Evolutionary conservation across 2,797 vertebrate genomes (phyloP), one percentile per base, ranked within the genome.

Genomic region (Streptopelia turtur): DNA sequence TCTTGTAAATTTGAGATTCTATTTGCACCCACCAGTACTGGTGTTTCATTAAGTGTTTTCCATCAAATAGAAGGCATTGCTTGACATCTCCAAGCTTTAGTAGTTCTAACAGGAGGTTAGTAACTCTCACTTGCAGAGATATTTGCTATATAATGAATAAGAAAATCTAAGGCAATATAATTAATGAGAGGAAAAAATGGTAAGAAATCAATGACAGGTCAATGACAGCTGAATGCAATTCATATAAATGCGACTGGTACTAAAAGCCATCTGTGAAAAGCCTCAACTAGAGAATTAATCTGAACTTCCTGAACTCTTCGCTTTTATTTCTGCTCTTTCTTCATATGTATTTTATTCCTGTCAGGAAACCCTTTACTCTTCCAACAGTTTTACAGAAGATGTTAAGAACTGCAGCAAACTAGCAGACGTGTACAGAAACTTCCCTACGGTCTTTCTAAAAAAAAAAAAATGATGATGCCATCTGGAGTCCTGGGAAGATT

Each of bases 281-380:
- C 60, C 50, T 92, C 68, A 83, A 45, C 80, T 52, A 83, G 47
- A 87, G 90, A 94, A 92, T 81, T 79, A 79, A 83, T 89, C 76
- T 96, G 96, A 97, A 96, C 92, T 95, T 97, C 81, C 47, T 92
- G 83, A 96, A 93, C 94, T 90, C 68, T 64, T 92, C 61, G 9
- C 55, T 96, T 97, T 91, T 72, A 92, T 96, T 97, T 95, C 70
- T 89, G 30, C 27, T 95, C 74, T 87, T 86, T 81, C 77, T 92
- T 96, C 72, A 49, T 68, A 53, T 76, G 65, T 83, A 81, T 94
- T 88, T 94, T 94, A 69, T 88, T 86, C 83, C 88, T 92, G 88
- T 95, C 93, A 94, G 88, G 83, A 80, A 97, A 96, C 33, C 52
- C 89, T 96, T 97, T 96, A 63, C 80, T 96, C 76, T 95, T 95